These are phyloP conservation scores for Euplagia quadripunctaria DNA, from an alignment of 2,888 invertebrate species.

Conservation along the genomic window DNA sequence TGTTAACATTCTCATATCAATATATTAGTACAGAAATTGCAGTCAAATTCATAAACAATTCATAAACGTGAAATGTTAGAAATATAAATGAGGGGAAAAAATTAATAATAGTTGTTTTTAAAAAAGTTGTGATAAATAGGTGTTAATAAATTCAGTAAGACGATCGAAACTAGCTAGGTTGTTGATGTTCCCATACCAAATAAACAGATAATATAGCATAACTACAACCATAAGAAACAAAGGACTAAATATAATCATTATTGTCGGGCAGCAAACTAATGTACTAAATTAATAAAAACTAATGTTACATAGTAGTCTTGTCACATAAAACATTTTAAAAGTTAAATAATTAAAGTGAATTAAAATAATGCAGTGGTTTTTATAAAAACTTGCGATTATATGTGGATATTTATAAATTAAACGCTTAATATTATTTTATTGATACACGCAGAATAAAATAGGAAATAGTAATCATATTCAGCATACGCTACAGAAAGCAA, in stretches of 20 bases:
- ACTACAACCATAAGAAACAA: slow-evolving; percentile 64
- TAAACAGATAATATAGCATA: slow-evolving; percentile 57
- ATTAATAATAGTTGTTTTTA: background rate
- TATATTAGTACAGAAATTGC: slow-evolving; percentile 9
- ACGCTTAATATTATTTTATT: slow-evolving; percentile 64
- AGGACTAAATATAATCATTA: slow-evolving; percentile 70
- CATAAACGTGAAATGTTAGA: background rate
- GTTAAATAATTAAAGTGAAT: slow-evolving; percentile 29
- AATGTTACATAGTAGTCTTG: slow-evolving; percentile 69
- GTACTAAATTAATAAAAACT: slow-evolving; percentile 64
- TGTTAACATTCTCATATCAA: slow-evolving; percentile 19
- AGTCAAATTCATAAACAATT: background rate
- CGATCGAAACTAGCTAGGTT: slow-evolving; percentile 53
- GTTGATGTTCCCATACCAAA: slow-evolving; percentile 41
- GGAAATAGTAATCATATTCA: slow-evolving; percentile 48
- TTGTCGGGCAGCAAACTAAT: slow-evolving; percentile 80
- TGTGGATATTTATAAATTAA: slow-evolving; percentile 68
- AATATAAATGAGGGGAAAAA: background rate
- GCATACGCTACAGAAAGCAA: slow-evolving; percentile 48
- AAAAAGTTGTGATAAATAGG: background rate
- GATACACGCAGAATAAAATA: slow-evolving; percentile 58
- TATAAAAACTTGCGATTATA: slow-evolving; percentile 62
- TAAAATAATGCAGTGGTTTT: slow-evolving; percentile 47
- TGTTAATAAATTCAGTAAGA: slow-evolving; percentile 58
- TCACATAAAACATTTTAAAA: slow-evolving; percentile 63